Base-by-base conservation (phyloP, 1,140 invertebrate genomes). In the Drosophila jambulina region DNA sequence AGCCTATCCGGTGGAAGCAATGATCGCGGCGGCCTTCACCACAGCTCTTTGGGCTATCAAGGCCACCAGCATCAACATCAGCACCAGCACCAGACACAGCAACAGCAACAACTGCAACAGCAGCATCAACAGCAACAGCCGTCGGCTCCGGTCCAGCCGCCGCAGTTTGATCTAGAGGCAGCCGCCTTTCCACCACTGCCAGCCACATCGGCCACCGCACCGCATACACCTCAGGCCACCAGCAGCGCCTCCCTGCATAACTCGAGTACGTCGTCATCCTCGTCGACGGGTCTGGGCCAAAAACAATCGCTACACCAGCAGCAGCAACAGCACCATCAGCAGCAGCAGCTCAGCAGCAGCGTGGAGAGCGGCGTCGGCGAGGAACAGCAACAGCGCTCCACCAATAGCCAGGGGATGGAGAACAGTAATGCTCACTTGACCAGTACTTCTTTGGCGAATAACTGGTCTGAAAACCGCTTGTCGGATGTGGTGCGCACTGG, bases 151-250 rank as follows among this genome's bases (percentile, higher is more conserved):
- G 86, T 80, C 17, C 91, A 92, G 57, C 92, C 91, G 49, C 93
- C 94, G 25, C 95, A 96, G 84, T 97, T 97, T 93, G 97, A 97
- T 92, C 93, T 97, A 58, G 96, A 96, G 93, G 96, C 96, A 70
- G 94, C 95, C 42, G 95, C 96, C 53, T 97, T 98, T 92, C 97
- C 97, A 59, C 97, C 97, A 57, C 94, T 97, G 91, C 96, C 96
- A 54, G 86, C 87, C 42, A 83, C 86, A 8, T 87, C 82, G 23
- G 65, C 80, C 40, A 69, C 60, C 61, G 64, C 80, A 12, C 54
- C 81, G 23, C 80, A 87, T 21, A 61, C 68, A 40, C 57, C 75
- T 59, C 82, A 90, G 54, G 70, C 64, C 45, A 69, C 49, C 49
- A 75, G 83, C 23, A 78, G 75, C 21, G 61, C 81, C 57, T 79